A percentile compares a stretch with the other conserved stretches of the same genome.
Conservation (phyloP, 2,888 invertebrate species). For the Dermolepida albohirtum region DNA sequence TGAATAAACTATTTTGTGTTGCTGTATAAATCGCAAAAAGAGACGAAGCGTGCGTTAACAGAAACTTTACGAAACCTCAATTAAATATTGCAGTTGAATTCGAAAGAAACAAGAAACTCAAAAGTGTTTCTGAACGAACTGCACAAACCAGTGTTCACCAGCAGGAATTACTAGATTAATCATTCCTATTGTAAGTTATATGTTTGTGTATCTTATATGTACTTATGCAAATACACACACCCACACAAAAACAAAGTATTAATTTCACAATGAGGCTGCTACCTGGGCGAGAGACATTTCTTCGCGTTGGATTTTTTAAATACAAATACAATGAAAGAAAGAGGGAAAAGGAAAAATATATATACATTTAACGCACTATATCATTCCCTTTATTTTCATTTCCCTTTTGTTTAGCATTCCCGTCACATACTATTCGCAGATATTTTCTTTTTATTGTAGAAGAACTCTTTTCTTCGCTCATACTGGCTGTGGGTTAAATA, state of each 20-base stretch:
- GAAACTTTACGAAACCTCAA: slow-evolving; percentile 14
- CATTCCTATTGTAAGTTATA: slow-evolving; percentile 32
- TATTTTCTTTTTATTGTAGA: slow-evolving; percentile 37
- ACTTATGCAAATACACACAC: slow-evolving; percentile 21
- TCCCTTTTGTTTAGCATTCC: slow-evolving; percentile 39
- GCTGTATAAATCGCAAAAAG: too few species aligned
- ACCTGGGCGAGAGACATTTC: slow-evolving; percentile 6
- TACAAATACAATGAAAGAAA: not conserved
- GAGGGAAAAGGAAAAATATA: not conserved
- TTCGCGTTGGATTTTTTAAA: slow-evolving; percentile 10
- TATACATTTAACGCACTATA: slow-evolving; percentile 32
- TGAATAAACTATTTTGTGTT: too few species aligned
- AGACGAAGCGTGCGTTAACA: not conserved
- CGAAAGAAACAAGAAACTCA: slow-evolving; percentile 8
- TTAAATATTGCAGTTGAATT: slow-evolving; percentile 4
- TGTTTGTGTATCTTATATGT: slow-evolving; percentile 16
- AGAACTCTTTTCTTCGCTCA: slow-evolving; percentile 1
- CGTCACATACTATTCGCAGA: slow-evolving; percentile 39
- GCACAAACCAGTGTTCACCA: slow-evolving; percentile 14
- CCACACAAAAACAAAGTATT: not conserved
- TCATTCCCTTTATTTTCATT: slow-evolving; percentile 41
- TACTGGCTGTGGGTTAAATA: slow-evolving; percentile 21
- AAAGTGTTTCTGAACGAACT: slow-evolving; percentile 29
- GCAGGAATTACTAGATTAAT: slow-evolving; percentile 25
- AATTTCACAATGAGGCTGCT: slow-evolving; percentile 11